These are phyloP conservation scores for Pelochelys cantorii DNA, from an alignment of 2,797 vertebrate genomes.

Conservation along the genomic window DNA sequence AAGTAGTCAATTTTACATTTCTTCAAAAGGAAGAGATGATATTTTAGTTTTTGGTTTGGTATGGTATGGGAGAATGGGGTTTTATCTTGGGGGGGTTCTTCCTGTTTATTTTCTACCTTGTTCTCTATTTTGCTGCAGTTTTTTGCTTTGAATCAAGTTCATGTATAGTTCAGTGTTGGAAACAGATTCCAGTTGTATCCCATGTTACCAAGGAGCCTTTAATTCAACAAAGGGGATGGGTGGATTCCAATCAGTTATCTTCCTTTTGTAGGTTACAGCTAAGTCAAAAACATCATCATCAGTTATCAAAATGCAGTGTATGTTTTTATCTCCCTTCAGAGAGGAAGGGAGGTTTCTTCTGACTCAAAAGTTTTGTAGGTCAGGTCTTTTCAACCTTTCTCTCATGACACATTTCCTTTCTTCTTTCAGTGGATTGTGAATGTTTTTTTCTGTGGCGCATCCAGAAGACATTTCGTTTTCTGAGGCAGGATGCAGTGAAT, in stretches of 20 bases:
- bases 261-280: slow-evolving; percentile 16
- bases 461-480: slow-evolving; percentile 42
- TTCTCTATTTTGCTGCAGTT: not conserved
- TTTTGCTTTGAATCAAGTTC: not conserved
- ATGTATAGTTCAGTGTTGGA: not conserved
- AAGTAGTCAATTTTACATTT: not conserved
- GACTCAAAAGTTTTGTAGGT: slow-evolving; percentile 42
- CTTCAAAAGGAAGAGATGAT: not conserved
- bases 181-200: not conserved
- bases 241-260: slow-evolving; percentile 33
- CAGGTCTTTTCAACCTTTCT: slow-evolving; percentile 67
- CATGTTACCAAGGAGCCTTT: slow-evolving; percentile 30
- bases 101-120: not conserved
- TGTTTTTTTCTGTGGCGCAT: slow-evolving; percentile 33
- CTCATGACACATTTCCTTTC: slow-evolving; percentile 71
- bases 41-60: not conserved
- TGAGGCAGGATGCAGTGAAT: slow-evolving; percentile 63
- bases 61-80: fast-evolving
- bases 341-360: slow-evolving; percentile 64
- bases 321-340: slow-evolving; percentile 56
- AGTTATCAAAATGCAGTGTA: slow-evolving; percentile 27
- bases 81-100: not conserved
- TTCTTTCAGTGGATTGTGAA: slow-evolving; percentile 41
- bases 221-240: not conserved
- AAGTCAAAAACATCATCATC: slow-evolving; percentile 27